These are phyloP conservation scores for Theocolax elegans DNA, from an alignment of 1,140 invertebrate species.

Conservation along the genomic window DNA sequence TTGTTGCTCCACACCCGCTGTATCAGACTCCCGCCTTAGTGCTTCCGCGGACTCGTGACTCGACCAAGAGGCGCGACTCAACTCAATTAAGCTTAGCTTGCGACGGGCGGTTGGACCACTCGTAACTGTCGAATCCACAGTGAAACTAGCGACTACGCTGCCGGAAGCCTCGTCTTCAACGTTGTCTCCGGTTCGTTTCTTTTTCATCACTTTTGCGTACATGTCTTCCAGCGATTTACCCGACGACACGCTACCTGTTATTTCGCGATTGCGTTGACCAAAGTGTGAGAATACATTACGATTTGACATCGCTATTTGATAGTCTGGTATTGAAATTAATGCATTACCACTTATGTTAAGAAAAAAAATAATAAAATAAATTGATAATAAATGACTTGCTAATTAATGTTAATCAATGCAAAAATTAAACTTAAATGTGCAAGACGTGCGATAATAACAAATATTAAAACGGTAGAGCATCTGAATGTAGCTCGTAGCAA, in stretches of 20 bases:
- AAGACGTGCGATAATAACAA: no score
- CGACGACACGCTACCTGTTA: slow-evolving; percentile 19
- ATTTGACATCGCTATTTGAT: no score
- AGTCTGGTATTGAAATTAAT: no score
- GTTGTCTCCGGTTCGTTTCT: slow-evolving; percentile 62
- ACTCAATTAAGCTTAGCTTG: slow-evolving; percentile 55
- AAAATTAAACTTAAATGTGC: no score
- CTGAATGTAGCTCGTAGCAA: no score
- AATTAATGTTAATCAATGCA: no score
- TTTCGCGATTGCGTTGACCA: no score
- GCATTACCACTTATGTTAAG: no score
- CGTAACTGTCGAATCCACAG: neutral
- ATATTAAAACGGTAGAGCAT: no score
- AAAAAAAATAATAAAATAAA: no score
- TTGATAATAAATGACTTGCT: no score
- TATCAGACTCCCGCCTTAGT: slow-evolving; percentile 55
- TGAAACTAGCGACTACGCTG: neutral
- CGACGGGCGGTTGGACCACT: slow-evolving; percentile 1
- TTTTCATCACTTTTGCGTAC: slow-evolving; percentile 87
- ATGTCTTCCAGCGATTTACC: slow-evolving; percentile 83
- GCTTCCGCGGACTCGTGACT: slow-evolving; percentile 68
- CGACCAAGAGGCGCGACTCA: slow-evolving; percentile 62
- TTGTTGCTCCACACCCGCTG: neutral
- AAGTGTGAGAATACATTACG: no score
- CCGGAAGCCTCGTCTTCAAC: slow-evolving; percentile 27